Evolutionary conservation across 2,113 vertebrate genomes (phyloP).

Genomic region (Lutjanus erythropterus): DNA sequence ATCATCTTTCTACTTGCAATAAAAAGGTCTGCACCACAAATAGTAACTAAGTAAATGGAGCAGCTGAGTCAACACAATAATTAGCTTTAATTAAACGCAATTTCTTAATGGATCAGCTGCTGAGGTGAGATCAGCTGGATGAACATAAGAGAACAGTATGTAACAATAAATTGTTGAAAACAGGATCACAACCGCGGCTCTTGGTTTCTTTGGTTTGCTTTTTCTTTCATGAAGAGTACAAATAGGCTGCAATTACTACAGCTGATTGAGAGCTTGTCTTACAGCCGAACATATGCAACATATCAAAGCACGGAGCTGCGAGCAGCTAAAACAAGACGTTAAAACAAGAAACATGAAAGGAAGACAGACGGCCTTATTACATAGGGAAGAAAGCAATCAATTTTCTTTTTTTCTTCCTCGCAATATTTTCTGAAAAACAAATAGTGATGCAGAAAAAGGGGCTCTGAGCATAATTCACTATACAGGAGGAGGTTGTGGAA

Average conservation of each 20-base stretch:
- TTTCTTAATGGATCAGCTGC: not conserved
- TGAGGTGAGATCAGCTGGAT: not conserved
- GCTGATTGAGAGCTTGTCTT: not conserved
- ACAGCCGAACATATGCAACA: not conserved
- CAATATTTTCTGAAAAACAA: not conserved
- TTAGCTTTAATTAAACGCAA: not conserved
- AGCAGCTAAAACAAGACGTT: not conserved
- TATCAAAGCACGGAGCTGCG: not conserved
- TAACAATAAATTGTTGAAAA: not conserved
- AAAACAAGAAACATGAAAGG: not conserved
- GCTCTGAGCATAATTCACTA: not conserved
- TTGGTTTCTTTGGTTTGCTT: not conserved
- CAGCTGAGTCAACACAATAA: constrained; percentile 2
- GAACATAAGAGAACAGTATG: not conserved
- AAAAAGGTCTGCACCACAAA: not conserved
- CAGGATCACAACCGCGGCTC: not conserved
- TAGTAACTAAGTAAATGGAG: not conserved
- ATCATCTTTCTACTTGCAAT: not conserved
- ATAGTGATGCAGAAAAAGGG: not conserved
- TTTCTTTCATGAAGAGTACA: not conserved
- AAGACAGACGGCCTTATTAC: not conserved
- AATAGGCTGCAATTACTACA: not conserved
- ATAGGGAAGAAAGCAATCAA: not conserved
- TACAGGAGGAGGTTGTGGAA: not conserved
- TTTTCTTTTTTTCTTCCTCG: not conserved